Evolutionary conservation across 1,140 invertebrate species (phyloP), one percentile per base, ranked within the genome.

Genomic region (Drosophila athabasca): DNA sequence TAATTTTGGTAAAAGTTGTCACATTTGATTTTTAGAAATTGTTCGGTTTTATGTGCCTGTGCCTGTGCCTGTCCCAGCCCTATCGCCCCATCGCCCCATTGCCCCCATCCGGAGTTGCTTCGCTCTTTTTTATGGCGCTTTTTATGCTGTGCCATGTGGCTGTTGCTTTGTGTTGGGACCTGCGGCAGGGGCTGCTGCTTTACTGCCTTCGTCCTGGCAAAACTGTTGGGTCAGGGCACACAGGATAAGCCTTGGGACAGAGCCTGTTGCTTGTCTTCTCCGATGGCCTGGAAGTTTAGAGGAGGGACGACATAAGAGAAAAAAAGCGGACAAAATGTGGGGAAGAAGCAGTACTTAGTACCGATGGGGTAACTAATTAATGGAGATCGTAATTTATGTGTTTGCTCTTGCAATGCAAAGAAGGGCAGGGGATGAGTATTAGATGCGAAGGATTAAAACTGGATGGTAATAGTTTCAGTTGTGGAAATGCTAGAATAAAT

Each of bases 1-100:
- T 87, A 87, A 87, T 87, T 87, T 87, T 82, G 79, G 82, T 88
- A 88, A 87, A 87, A 87, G 82, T 88, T 87, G 82, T 87, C 83
- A 87, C 82, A 88, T 87, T 87, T 87, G 82, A 87, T 87, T 87
- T 87, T 75, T 62, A 85, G 83, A 83, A 88, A 88, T 87, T 87
- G 82, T 87, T 87, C 77, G 83, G 70, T 82, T 87, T 87, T 88
- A 88, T 88, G 75, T 75, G 49, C 65, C 81, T 59, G 39, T 46
- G 78, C 65, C 74, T 19, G 17, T 19, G 0, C 46, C 31, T 9
- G 26, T 6, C 26, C 26, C 26, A 26, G 29, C 29, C 29, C 29
- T 6, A 24, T 29, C 26, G 1, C 6, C 6, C 26, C 26, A 1
- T 7, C 6, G 26, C 1, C 29, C 8, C 8, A 11, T 35, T 35